phyloP scores from a whole-genome alignment of 2,888 invertebrate genomes.

The Ophonus ardosiacus region DNA sequence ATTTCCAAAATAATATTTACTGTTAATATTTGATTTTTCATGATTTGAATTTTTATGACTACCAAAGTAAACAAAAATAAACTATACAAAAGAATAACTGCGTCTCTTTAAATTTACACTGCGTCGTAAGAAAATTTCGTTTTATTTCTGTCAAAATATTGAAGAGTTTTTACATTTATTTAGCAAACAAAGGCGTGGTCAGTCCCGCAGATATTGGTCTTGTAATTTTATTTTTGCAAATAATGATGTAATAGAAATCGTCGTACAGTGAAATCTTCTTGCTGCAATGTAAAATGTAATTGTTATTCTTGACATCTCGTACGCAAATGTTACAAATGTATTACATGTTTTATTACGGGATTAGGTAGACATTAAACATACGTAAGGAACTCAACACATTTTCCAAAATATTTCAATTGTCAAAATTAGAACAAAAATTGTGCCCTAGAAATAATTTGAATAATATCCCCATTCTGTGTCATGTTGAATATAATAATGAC shows the following conservation, averaged over 20 bases:
- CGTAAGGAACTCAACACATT: background rate
- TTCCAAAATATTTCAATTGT: too few relatives aligned
- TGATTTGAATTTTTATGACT: background rate
- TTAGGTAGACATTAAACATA: background rate
- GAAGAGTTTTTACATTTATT: conserved; percentile 22
- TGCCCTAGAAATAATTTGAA: too few relatives aligned
- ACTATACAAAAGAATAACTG: background rate
- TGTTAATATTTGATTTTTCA: background rate
- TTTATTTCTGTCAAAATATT: background rate
- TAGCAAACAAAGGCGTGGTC: conserved; percentile 45
- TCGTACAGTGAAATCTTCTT: conserved; percentile 38
- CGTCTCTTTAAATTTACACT: background rate
- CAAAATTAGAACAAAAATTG: too few relatives aligned
- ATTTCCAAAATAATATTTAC: background rate
- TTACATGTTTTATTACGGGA: conserved; percentile 11
- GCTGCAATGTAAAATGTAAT: conserved; percentile 19
- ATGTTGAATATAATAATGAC: too few relatives aligned
- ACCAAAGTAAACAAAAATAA: too few relatives aligned
- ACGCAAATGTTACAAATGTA: conserved; percentile 19
- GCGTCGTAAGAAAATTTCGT: background rate
- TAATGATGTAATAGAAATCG: conserved; percentile 56
- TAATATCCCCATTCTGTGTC: too few relatives aligned
- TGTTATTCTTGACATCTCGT: conserved; percentile 13
- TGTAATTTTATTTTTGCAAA: conserved; percentile 53
- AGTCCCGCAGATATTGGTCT: conserved; percentile 23